These are phyloP conservation scores for Merluccius polli DNA, from an alignment of 2,797 vertebrate genomes.

Conservation along the genomic window DNA sequence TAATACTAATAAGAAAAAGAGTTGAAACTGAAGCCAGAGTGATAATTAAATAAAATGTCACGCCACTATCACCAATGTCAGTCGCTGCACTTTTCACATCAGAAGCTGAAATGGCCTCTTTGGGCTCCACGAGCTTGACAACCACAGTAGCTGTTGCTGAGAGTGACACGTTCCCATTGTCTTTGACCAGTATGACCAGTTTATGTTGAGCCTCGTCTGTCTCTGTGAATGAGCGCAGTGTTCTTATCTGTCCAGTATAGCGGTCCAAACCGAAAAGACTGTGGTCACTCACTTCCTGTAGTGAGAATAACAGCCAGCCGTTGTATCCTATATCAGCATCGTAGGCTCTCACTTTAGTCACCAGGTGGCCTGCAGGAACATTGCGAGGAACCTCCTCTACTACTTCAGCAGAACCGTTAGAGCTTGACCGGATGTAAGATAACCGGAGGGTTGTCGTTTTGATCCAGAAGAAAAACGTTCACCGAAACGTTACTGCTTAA, in stretches of 20 bases:
- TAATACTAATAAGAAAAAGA: slow-evolving; percentile 40
- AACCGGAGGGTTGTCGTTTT: slow-evolving; percentile 59
- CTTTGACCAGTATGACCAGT: slow-evolving; percentile 46
- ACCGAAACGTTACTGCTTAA: slow-evolving; percentile 54
- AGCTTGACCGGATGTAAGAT: slow-evolving; percentile 48
- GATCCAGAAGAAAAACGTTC: slow-evolving; percentile 59
- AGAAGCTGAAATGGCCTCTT: slow-evolving; percentile 49
- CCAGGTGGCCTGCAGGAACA: slow-evolving; percentile 52
- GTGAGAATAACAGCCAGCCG: slow-evolving; percentile 38
- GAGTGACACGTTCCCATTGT: slow-evolving; percentile 47
- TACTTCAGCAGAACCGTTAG: slow-evolving; percentile 50
- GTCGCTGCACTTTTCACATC: slow-evolving; percentile 45
- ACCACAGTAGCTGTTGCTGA: slow-evolving; percentile 48
- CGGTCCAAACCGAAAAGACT: slow-evolving; percentile 34
- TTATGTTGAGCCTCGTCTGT: slow-evolving; percentile 47
- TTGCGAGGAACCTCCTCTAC: slow-evolving; percentile 52
- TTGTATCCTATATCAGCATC: slow-evolving; percentile 50
- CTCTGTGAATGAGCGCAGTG: slow-evolving; percentile 53
- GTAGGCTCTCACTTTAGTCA: slow-evolving; percentile 56
- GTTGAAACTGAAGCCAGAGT: slow-evolving; percentile 45
- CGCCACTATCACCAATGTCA: slow-evolving; percentile 26
- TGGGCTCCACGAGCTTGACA: slow-evolving; percentile 46
- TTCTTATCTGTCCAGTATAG: slow-evolving; percentile 44
- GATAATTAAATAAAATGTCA: slow-evolving; percentile 47
- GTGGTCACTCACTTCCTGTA: slow-evolving; percentile 30